A percentile compares a stretch with the other conserved stretches of the same genome.
These are phyloP conservation scores for Phrynosoma platyrhinos DNA, from an alignment of 2,113 vertebrate species.

Conservation along the genomic window DNA sequence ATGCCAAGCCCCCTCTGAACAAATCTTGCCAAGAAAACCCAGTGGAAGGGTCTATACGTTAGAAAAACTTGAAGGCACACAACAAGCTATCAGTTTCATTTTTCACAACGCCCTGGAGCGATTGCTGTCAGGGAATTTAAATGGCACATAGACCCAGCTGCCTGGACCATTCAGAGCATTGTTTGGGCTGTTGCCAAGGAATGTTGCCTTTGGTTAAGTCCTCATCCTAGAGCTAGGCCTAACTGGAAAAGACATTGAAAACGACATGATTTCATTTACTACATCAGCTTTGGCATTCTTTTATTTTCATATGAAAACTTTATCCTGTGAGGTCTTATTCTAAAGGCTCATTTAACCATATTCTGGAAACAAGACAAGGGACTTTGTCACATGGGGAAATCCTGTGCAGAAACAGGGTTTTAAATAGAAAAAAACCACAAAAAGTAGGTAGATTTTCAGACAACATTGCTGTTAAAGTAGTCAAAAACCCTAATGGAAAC, in stretches of 20 bases:
- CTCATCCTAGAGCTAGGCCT: not conserved
- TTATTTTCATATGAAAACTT: conserved; percentile 33
- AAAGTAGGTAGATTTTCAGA: too few species aligned
- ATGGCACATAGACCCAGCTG: not conserved
- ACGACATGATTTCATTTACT: not conserved
- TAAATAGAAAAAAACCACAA: too few species aligned
- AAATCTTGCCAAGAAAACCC: too few species aligned
- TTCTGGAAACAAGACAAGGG: not conserved
- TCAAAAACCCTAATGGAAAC: too few species aligned
- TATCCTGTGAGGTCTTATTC: not conserved
- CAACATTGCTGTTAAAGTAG: too few species aligned
- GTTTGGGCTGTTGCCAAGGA: not conserved
- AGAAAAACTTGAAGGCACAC: too few species aligned
- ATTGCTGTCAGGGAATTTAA: not conserved
- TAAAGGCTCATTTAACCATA: not conserved
- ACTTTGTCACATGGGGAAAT: too few species aligned
- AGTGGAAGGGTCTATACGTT: too few species aligned
- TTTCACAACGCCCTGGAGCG: not conserved
- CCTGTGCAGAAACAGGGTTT: too few species aligned
- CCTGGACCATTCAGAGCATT: not conserved
- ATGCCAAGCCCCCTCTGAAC: too few species aligned
- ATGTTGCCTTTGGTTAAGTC: too few species aligned
- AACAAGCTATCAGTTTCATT: not conserved
- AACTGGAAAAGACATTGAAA: conserved; percentile 21
- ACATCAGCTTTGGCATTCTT: conserved; percentile 3